A percentile compares a stretch with the other conserved stretches of the same genome.
Evolutionary conservation across 35 echinoderm and acorn worm species (phyloP).

Genomic region (Lytechinus variegatus): DNA sequence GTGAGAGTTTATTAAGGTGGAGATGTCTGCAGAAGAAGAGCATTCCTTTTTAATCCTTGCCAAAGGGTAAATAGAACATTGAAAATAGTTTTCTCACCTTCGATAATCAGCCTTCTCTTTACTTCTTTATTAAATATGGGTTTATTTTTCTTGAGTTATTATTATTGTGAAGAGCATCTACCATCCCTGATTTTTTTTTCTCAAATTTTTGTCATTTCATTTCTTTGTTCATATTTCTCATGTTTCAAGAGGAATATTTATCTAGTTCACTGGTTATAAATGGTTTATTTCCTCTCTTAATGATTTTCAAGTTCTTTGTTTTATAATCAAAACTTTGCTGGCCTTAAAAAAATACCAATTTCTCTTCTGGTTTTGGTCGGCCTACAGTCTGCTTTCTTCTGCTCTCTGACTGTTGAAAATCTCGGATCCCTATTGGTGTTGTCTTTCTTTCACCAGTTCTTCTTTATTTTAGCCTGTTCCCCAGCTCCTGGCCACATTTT

Average conservation of each 20-base stretch:
- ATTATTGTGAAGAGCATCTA: background rate
- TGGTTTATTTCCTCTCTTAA: background rate
- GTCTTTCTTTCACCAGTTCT: conserved; percentile 1
- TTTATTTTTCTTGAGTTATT: background rate
- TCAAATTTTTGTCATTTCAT: background rate
- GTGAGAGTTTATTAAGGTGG: background rate
- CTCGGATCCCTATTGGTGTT: background rate
- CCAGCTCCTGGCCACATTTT: background rate
- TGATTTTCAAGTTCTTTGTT: background rate
- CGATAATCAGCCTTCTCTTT: background rate
- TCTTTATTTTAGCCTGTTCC: background rate
- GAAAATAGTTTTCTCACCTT: background rate
- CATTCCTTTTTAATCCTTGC: background rate
- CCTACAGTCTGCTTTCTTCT: background rate
- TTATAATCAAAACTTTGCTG: background rate
- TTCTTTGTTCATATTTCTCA: background rate
- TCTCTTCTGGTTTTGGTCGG: too few relatives aligned
- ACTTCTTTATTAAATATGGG: background rate
- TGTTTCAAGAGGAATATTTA: background rate
- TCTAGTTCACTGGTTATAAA: background rate
- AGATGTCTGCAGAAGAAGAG: background rate
- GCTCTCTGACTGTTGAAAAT: background rate
- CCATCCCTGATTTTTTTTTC: background rate
- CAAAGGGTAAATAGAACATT: background rate
- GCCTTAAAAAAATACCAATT: too few relatives aligned